Evolutionary conservation across 2,797 vertebrate genomes (phyloP), one percentile per base, ranked within the genome.

Genomic region (Oreortyx pictus): DNA sequence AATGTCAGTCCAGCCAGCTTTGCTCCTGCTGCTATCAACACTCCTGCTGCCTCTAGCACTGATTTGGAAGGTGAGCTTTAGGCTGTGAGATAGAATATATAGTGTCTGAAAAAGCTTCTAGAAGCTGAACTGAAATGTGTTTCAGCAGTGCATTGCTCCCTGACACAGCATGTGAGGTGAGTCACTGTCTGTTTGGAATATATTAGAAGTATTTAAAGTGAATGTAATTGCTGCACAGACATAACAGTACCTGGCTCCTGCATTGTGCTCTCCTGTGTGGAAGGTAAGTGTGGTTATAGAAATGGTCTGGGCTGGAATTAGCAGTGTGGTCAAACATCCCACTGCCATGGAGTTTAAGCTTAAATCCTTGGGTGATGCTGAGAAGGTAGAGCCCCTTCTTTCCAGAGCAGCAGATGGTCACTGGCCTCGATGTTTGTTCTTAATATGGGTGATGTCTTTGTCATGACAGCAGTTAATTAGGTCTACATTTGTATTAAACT

Each of bases 51-150:
- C 78, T 70, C 94, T 91, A 39, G 82, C 31, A 50, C 92, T 76
- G 88, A 78, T n/a, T 89, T 96, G 90, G 90, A 97, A 96, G 92
- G 92, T 95, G 97, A 97, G 97, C 77, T 93, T 92, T 75, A 49
- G 41, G 52, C 29, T 52, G n/a, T 41, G 35, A 41, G 74, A 60
- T 33, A 50, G 37, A 68, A 59, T 18, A 43, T 6, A 44, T 5
- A 4, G 31, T 54, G 39, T 65, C 68, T 77, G 74, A 47, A 44
- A 57, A 77, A 54, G 46, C 73, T 65, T 66, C 68, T n/a, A 44
- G 91, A 80, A 67, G 3, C 13, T 29, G 67, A 15, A 16, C n/a
- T 29, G 52, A 41, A 62, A 27, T 4, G 22, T 44, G 12, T 56
- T 65, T 44, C 23, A 33, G 43, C 19, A 61, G n/a, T 9, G 0